A percentile compares a stretch with the other conserved stretches of the same genome.
phyloP scores from a whole-genome alignment of 2,113 vertebrate species.

The Notothenia coriiceps region DNA sequence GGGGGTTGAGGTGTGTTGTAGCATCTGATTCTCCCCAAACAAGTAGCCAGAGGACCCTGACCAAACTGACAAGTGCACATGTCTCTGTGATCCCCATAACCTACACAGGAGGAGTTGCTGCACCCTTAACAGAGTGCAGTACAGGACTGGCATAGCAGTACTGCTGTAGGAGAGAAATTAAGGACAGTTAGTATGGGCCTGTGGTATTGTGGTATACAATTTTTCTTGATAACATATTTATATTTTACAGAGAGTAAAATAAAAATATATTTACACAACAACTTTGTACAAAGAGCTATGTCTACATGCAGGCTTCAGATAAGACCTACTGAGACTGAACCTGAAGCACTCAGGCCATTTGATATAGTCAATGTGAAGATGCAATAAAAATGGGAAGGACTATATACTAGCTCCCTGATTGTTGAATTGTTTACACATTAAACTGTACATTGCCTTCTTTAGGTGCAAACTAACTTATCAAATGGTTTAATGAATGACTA shows the following conservation, averaged over 20 bases:
- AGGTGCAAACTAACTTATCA: neutral
- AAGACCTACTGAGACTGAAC: conserved; percentile 52
- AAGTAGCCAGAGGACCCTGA: conserved; percentile 91
- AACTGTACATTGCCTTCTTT: neutral
- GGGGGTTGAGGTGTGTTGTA: conserved; percentile 56
- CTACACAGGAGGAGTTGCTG: conserved; percentile 99
- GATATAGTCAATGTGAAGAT: conserved; percentile 10
- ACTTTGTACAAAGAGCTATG: conserved; percentile 82
- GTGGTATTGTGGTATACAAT: conserved; percentile 93
- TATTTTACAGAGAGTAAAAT: conserved; percentile 97
- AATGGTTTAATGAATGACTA: too few relatives aligned
- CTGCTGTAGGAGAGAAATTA: conserved; percentile 99
- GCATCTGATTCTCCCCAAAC: conserved; percentile 76
- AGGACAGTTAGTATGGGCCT: conserved; percentile 99
- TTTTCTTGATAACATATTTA: conserved; percentile 93
- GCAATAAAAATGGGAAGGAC: conserved; percentile 16
- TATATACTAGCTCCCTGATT: conserved; percentile 2
- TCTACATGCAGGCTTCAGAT: conserved; percentile 93
- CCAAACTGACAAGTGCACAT: conserved; percentile 89
- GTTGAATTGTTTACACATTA: neutral
- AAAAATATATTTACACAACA: conserved; percentile 91
- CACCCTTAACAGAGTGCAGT: conserved; percentile 99
- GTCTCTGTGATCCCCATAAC: conserved; percentile 98
- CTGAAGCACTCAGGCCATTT: conserved; percentile 39
- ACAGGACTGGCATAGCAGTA: conserved; percentile 99